Evolutionary conservation across 1,140 invertebrate species (phyloP).

Genomic region (Lysiphlebus fabarum): DNA sequence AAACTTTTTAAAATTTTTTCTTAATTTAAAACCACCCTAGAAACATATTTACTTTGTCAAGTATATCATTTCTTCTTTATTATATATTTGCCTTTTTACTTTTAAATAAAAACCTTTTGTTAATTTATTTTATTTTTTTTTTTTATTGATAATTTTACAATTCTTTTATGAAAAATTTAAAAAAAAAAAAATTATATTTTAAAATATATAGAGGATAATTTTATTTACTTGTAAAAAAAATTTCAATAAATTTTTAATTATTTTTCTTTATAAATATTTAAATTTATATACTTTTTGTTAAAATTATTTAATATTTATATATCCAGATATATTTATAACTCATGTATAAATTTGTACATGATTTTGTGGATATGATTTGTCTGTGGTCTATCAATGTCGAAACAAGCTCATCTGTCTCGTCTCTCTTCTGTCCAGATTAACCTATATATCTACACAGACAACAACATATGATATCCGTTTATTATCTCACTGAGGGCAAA

Average conservation of each 20-base stretch:
- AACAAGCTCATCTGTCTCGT: conserved; percentile 46
- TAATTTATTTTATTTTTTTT: conserved; percentile 28
- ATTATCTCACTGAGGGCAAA: conserved; percentile 27
- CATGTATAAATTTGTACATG: not conserved
- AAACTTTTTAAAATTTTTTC: conserved; percentile 3
- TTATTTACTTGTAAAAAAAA: not conserved
- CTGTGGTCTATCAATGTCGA: conserved; percentile 48
- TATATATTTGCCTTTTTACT: not conserved
- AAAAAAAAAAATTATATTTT: too few species aligned
- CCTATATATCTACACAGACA: conserved; percentile 31
- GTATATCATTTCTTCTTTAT: not conserved
- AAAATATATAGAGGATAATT: not conserved
- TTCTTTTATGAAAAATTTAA: too few species aligned
- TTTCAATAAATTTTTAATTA: not conserved
- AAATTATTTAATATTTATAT: not conserved
- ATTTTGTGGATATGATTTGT: not conserved
- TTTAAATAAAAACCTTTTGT: conserved; percentile 16
- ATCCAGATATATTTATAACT: not conserved
- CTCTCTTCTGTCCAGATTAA: conserved; percentile 48
- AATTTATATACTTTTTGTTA: too few species aligned
- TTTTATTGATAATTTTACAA: too few species aligned
- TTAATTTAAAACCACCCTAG: conserved; percentile 2
- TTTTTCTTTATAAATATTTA: not conserved
- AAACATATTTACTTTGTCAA: not conserved
- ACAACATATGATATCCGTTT: conserved; percentile 49